Evolutionary conservation across 1,140 invertebrate species (phyloP).

Genomic region (Listronotus oregonensis): DNA sequence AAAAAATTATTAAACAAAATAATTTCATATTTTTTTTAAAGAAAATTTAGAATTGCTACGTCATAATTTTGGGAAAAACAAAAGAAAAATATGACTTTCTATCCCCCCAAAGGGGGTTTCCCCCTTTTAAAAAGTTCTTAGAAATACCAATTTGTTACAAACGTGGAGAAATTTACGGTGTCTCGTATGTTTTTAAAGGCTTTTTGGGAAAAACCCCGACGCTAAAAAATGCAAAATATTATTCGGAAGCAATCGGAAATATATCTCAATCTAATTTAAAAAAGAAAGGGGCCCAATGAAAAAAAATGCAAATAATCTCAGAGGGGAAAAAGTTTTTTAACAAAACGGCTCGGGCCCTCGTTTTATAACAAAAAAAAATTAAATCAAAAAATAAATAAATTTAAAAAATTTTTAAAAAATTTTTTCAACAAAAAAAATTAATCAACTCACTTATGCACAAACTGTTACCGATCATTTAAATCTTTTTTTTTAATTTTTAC

Average conservation of each 20-base stretch:
- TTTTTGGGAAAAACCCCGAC: slow-evolving; percentile 50
- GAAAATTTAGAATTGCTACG: too few relatives aligned
- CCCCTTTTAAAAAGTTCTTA: slow-evolving; percentile 16
- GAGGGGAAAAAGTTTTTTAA: slow-evolving; percentile 7
- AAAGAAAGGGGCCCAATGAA: too few relatives aligned
- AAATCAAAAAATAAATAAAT: too few relatives aligned
- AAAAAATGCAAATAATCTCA: too few relatives aligned
- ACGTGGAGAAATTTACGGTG: slow-evolving; percentile 44
- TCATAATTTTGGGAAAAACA: slow-evolving; percentile 24
- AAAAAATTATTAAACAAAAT: too few relatives aligned
- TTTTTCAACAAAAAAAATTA: background rate
- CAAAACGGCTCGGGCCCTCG: background rate
- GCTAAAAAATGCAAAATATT: slow-evolving; percentile 46
- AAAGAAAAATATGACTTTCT: slow-evolving; percentile 31
- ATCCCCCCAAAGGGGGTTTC: slow-evolving; percentile 28
- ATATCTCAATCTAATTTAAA: slow-evolving; percentile 23
- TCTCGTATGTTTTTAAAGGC: slow-evolving; percentile 47
- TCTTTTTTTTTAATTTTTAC: slow-evolving; percentile 22
- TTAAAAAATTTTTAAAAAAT: background rate
- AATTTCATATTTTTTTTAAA: too few relatives aligned
- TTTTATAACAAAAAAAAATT: too few relatives aligned
- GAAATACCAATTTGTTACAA: too few relatives aligned
- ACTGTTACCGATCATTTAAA: slow-evolving; percentile 6
- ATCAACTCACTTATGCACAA: background rate
- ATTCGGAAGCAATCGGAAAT: slow-evolving; percentile 40